phyloP scores from a whole-genome alignment of 2,113 vertebrate genomes.

The Siniperca knerii region DNA sequence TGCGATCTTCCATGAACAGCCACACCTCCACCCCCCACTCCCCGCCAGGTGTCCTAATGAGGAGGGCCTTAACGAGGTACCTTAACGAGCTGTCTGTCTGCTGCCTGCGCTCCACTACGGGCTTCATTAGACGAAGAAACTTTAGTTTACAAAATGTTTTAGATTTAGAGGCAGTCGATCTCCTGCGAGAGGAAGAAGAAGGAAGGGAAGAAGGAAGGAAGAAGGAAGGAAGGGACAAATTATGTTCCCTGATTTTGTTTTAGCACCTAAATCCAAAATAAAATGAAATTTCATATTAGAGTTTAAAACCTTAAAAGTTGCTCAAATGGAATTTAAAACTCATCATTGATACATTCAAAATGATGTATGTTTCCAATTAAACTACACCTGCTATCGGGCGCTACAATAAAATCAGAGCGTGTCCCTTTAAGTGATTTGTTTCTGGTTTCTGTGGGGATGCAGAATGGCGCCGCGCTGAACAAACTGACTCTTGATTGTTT shows the following conservation, averaged over 20 bases:
- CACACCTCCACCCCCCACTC: neutral
- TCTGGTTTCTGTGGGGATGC: neutral
- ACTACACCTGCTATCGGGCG: no score
- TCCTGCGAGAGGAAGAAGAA: constrained; percentile 1
- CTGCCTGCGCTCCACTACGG: neutral
- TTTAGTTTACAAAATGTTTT: neutral
- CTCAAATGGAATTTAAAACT: neutral
- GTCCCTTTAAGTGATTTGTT: neutral
- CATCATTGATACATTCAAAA: neutral
- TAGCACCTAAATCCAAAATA: neutral
- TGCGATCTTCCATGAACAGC: constrained; percentile 66
- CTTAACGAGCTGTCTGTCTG: constrained; percentile 19
- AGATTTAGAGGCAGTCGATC: neutral
- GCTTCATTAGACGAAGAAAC: constrained; percentile 9
- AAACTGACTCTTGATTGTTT: neutral
- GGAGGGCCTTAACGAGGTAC: constrained; percentile 7
- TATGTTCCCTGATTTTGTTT: neutral
- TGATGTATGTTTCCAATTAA: no score
- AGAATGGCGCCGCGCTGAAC: neutral
- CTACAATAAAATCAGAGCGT: no score
- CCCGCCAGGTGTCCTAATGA: constrained; percentile 14
- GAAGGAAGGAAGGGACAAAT: neutral
- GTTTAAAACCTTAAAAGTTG: neutral
- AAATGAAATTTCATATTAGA: neutral
- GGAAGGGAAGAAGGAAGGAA: neutral